These are phyloP conservation scores for Sphenodon punctatus DNA, from an alignment of 2,797 vertebrate genomes.

Conservation along the genomic window DNA sequence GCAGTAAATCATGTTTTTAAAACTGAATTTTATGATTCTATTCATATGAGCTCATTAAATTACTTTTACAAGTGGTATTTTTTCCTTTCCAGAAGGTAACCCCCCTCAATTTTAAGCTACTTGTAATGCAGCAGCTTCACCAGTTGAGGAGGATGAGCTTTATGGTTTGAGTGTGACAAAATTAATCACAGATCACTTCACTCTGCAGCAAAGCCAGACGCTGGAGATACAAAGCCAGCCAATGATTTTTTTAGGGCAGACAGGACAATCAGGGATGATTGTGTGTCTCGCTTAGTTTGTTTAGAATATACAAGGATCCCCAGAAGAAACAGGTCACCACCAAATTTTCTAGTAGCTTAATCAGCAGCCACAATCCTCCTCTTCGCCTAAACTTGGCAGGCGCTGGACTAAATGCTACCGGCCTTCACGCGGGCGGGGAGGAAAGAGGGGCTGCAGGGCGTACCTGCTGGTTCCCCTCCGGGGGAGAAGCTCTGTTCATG, in stretches of 20 bases:
- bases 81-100: neutral
- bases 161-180: neutral
- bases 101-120: neutral
- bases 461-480: fast-evolving
- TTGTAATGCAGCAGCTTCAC: neutral
- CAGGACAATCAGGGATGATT: neutral
- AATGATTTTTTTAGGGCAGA: neutral
- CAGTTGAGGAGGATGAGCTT: neutral
- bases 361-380: neutral
- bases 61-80: neutral
- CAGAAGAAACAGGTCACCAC: neutral
- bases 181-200: neutral
- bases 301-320: neutral
- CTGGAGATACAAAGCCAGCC: neutral
- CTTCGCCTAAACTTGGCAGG: neutral
- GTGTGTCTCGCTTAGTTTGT: neutral
- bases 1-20: neutral
- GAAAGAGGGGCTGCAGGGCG: neutral
- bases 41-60: neutral
- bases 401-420: neutral
- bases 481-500: neutral
- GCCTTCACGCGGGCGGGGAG: neutral
- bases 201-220: neutral
- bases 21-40: slow-evolving; percentile 4
- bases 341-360: neutral